Evolutionary conservation across 2,797 vertebrate species (phyloP), one percentile per base, ranked within the genome.

Genomic region (Parotocinclus haroldoi): DNA sequence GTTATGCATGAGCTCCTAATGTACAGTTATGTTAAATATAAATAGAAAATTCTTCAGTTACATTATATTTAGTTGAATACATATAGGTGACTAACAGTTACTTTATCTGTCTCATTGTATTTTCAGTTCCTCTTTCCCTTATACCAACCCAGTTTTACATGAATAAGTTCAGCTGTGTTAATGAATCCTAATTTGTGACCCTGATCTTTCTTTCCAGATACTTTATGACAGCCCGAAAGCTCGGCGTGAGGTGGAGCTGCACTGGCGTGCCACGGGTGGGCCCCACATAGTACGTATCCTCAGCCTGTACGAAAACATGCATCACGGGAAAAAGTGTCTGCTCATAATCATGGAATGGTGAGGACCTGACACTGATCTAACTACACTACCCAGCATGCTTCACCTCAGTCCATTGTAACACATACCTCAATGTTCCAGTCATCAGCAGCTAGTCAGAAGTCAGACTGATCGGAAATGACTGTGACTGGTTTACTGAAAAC

Each of bases 271-370:
- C 0, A 98, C 95, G 0, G 91, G 84, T 0, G 96, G 96, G 7
- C 95, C 93, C 3, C 92, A 98, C 82, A 96, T 99, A 0, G 97
- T 99, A 53, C 88, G 88, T 3, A 94, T 99, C 77, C 84, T 98
- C 80, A 94, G 88, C 72, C 90, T 98, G 48, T 99, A 98, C 13
- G 96, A 99, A 84, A 99, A 99, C 81, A 95, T 99, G 90, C 92
- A 99, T 63, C 93, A 92, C 0, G 91, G 91, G 48, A 98, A 95
- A 83, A 96, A 96, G 75, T 99, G 97, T 67, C 92, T 99, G 70
- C 94, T 99, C 77, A 96, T 99, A 74, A 82, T 99, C 85, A 99
- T 99, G 97, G 97, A 99, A 84, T 99, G 97, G 97, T 79, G 40
- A 75, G 78, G 27, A 61, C 27, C 9, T 45, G 27, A 18, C 57